Evolutionary conservation across 2,888 invertebrate genomes (phyloP).

Genomic region (Vanessa cardui): DNA sequence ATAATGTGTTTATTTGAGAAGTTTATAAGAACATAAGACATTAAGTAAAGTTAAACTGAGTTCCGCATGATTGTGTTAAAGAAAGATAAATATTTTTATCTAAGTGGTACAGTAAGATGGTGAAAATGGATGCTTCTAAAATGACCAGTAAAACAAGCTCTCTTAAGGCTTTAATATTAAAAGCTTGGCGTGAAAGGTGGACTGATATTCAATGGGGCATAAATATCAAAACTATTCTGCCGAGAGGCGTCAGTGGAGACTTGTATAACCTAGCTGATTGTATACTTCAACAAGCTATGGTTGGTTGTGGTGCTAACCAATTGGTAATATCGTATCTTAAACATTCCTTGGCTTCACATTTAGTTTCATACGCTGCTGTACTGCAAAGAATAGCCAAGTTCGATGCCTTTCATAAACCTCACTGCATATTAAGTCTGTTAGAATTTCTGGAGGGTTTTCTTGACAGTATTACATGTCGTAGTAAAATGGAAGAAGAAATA

Average conservation of each 20-base stretch:
- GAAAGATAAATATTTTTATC: background rate
- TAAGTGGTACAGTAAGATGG: constrained; percentile 38
- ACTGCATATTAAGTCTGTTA: constrained; percentile 92
- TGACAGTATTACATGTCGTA: constrained; percentile 85
- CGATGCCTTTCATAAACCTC: constrained; percentile 92
- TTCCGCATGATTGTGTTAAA: background rate
- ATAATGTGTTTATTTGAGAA: background rate
- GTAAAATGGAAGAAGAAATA: constrained; percentile 93
- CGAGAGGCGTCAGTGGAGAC: constrained; percentile 95
- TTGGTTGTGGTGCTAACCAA: constrained; percentile 96
- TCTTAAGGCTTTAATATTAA: constrained; percentile 89
- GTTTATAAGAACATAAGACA: background rate
- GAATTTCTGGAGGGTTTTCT: constrained; percentile 91
- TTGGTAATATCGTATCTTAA: constrained; percentile 95
- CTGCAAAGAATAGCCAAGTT: constrained; percentile 94
- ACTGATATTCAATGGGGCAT: constrained; percentile 98
- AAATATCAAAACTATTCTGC: constrained; percentile 95
- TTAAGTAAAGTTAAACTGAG: background rate
- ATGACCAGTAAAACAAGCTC: constrained; percentile 92
- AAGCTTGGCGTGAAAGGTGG: constrained; percentile 98
- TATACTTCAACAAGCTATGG: constrained; percentile 95
- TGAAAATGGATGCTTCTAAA: constrained; percentile 88
- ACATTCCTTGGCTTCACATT: constrained; percentile 94
- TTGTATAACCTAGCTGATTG: constrained; percentile 96
- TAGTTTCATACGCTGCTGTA: constrained; percentile 95